Base-by-base conservation (phyloP, 1,140 invertebrate species). In the Lycorma delicatula region DNA sequence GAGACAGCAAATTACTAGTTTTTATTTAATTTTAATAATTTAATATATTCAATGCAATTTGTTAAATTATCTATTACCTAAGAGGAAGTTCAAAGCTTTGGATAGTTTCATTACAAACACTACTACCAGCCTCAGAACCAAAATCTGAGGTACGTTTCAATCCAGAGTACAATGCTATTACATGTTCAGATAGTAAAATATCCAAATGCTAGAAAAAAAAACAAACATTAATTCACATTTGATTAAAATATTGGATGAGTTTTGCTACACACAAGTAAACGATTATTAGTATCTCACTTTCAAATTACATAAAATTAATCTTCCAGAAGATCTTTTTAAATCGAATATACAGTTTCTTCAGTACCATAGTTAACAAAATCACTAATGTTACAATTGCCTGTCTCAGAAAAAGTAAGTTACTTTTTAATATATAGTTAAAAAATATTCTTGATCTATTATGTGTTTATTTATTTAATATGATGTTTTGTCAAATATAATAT, bases 171-270 rank as follows among this genome's bases (percentile, higher is more conserved):
- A 87, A 64, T 6, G 82, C 81, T 77, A 93, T 81, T 1, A 94
- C 84, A 72, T 93, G 89, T 64, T 86, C 83, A 4, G 87, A 89
- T 47, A 93, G 69, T 68, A 87, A 77, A 53, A 78, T 79, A 70
- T 94, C 91, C 60, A 86, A 76, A 61, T 82, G 74, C 79, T 84
- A 59, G 54, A 64, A 68, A 57, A 67, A 68, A 22, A 31, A 34
- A 53, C 46, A 48, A 22, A 22, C 12, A 9, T 48, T 22, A 7
- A 16, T 16, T 5, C 20, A 26, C n/a, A n/a, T n/a, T n/a, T 9
- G n/a, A 9, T 34, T 9, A 34, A 9, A 34, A 9, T n/a, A 34
- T n/a, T 34, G 31, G 7, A n/a, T 34, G 31, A 34, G 7, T 34
- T 9, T n/a, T 34, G 7, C n/a, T 9, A n/a, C 31, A 34, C 9